Percentiles rank a stretch among this genome's conserved stretches.
Conservation (phyloP, 2,888 invertebrate species). For the Rhagium mordax region DNA sequence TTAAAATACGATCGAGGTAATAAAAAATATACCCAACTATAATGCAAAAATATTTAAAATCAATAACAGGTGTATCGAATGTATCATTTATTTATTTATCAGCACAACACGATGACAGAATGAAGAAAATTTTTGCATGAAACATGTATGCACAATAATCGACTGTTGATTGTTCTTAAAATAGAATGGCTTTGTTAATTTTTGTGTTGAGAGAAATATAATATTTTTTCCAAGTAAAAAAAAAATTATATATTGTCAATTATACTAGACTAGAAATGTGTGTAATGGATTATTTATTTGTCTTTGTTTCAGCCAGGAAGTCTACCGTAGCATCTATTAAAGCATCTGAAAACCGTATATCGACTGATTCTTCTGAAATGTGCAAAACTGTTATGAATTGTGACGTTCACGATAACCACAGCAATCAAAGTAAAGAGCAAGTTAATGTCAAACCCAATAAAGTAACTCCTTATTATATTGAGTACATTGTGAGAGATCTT, state of each 20-base stretch:
- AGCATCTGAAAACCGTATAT: slow-evolving; percentile 42
- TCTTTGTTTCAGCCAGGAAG: slow-evolving; percentile 77
- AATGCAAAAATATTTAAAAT: no score
- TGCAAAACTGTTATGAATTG: slow-evolving; percentile 12
- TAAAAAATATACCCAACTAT: no score
- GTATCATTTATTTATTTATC: no score
- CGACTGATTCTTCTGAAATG: slow-evolving; percentile 11
- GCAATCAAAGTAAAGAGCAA: slow-evolving; percentile 48
- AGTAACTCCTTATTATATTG: slow-evolving; percentile 52
- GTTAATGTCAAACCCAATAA: slow-evolving; percentile 46
- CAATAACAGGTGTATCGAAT: no score
- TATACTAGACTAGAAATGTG: not conserved
- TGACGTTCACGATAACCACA: slow-evolving; percentile 20
- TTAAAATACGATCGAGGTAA: no score
- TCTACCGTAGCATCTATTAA: slow-evolving; percentile 72
- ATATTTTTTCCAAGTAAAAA: not conserved
- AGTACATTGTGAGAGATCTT: slow-evolving; percentile 52
- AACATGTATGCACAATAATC: not conserved
- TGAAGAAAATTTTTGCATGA: not conserved
- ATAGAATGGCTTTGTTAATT: not conserved
- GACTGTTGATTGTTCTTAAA: not conserved
- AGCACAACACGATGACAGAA: no score
- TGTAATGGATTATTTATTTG: slow-evolving; percentile 53
- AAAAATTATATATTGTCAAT: not conserved
- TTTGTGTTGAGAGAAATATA: not conserved